phyloP scores from a whole-genome alignment of 1,140 invertebrate genomes.

The Drosophila littoralis region DNA sequence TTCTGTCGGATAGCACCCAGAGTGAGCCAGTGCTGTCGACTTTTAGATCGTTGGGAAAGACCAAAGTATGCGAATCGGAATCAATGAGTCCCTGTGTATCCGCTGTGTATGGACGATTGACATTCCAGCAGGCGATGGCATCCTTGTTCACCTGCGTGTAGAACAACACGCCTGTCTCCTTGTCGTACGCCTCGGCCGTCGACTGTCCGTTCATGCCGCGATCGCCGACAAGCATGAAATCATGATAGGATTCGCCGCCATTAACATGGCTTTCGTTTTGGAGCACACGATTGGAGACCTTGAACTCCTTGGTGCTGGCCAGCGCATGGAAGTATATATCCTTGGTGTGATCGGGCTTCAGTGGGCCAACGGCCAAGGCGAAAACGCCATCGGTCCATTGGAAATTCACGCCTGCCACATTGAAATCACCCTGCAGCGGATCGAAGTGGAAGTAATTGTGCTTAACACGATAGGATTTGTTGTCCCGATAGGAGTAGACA shows the following conservation, averaged over 20 bases:
- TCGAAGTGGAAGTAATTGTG: slow-evolving; percentile 94
- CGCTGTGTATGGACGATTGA: slow-evolving; percentile 86
- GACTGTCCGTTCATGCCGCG: slow-evolving; percentile 89
- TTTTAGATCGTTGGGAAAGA: slow-evolving; percentile 90
- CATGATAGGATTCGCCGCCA: slow-evolving; percentile 87
- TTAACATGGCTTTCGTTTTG: slow-evolving; percentile 88
- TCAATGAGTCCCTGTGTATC: slow-evolving; percentile 89
- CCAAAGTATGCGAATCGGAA: slow-evolving; percentile 87
- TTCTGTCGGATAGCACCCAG: slow-evolving; percentile 89
- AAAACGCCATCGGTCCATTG: slow-evolving; percentile 92
- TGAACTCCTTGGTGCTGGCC: slow-evolving; percentile 90
- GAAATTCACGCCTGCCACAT: slow-evolving; percentile 89
- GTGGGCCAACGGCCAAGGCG: slow-evolving; percentile 87
- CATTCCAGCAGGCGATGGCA: slow-evolving; percentile 90
- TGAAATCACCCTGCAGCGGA: slow-evolving; percentile 89
- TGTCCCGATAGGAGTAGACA: slow-evolving; percentile 89
- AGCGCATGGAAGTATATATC: slow-evolving; percentile 91
- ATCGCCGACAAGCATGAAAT: slow-evolving; percentile 89
- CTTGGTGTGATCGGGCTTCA: slow-evolving; percentile 86
- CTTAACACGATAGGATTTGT: slow-evolving; percentile 90
- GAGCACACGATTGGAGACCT: slow-evolving; percentile 88
- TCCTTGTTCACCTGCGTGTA: slow-evolving; percentile 89
- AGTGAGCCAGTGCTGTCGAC: slow-evolving; percentile 86
- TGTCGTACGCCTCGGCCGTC: slow-evolving; percentile 89
- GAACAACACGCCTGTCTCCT: slow-evolving; percentile 89